Conservation (phyloP, 2,113 vertebrate genomes). For the Pogona vitticeps region DNA sequence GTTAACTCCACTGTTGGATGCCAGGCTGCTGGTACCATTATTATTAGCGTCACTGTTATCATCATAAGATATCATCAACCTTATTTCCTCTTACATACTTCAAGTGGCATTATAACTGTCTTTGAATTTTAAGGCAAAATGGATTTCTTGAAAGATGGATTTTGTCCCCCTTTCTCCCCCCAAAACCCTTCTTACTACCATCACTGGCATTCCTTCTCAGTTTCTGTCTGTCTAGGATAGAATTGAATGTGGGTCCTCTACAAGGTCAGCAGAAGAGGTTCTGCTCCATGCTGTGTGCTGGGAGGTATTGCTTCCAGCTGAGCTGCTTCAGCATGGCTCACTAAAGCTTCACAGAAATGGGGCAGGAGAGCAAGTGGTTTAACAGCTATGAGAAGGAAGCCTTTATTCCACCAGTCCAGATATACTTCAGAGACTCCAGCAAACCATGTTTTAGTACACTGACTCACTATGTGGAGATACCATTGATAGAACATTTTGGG, state of each 20-base stretch:
- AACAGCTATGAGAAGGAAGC: slow-evolving; percentile 13
- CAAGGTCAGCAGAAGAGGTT: slow-evolving; percentile 6
- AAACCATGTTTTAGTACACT: neutral
- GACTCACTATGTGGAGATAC: neutral
- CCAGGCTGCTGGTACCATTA: too few relatives aligned
- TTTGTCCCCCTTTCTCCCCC: too few relatives aligned
- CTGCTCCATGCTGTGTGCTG: neutral
- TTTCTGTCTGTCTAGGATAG: neutral
- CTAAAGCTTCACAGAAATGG: slow-evolving; percentile 34
- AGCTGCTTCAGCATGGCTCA: slow-evolving; percentile 13
- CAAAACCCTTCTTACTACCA: neutral
- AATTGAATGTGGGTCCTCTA: neutral
- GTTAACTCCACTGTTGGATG: too few relatives aligned
- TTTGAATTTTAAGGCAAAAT: neutral
- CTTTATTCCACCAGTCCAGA: neutral
- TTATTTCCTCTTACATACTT: too few relatives aligned
- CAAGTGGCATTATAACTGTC: too few relatives aligned
- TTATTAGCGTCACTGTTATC: too few relatives aligned
- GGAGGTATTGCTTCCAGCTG: neutral
- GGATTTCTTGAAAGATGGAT: neutral
- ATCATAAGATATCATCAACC: too few relatives aligned
- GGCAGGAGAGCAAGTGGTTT: neutral
- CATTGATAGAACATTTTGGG: slow-evolving; percentile 3
- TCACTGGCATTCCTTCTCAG: neutral
- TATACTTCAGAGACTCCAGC: neutral